phyloP scores from a whole-genome alignment of 2,113 vertebrate genomes.

The Cyphomyrus discorhynchus region DNA sequence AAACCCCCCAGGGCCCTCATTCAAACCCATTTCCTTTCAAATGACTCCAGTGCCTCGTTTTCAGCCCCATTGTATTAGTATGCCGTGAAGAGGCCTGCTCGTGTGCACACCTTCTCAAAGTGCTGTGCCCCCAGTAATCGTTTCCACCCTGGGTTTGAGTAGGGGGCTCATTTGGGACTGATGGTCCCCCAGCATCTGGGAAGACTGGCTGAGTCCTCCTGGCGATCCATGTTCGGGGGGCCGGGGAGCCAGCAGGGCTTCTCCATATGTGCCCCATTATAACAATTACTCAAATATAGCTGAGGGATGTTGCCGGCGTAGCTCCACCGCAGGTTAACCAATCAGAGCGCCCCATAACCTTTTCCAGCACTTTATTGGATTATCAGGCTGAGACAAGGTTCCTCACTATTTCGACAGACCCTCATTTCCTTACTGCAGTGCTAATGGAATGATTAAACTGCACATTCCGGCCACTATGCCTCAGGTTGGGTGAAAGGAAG shows the following conservation, averaged over 20 bases:
- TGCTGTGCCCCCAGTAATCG: conserved; percentile 15
- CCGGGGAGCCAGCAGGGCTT: background rate
- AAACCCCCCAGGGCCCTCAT: conserved; percentile 31
- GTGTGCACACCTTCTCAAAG: background rate
- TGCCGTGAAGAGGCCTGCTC: conserved; percentile 11
- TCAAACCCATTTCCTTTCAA: conserved; percentile 31
- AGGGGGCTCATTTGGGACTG: conserved; percentile 17
- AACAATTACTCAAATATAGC: conserved; percentile 38
- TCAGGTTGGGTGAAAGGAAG: conserved; percentile 25
- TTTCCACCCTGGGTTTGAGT: conserved; percentile 19
- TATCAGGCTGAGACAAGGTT: conserved; percentile 33
- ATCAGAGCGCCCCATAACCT: conserved; percentile 24
- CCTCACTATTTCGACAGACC: conserved; percentile 22
- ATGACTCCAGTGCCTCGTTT: conserved; percentile 19
- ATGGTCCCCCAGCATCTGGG: background rate
- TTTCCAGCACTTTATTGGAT: conserved; percentile 37
- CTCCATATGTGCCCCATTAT: conserved; percentile 43
- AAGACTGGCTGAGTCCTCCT: conserved; percentile 22
- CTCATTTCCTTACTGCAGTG: conserved; percentile 33
- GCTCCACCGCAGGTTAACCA: conserved; percentile 28
- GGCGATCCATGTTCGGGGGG: conserved; percentile 21
- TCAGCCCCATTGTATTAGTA: conserved; percentile 19
- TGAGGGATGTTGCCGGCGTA: conserved; percentile 20
- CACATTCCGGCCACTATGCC: conserved; percentile 30
- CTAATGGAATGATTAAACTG: conserved; percentile 41